Percentiles rank a stretch among this genome's conserved stretches.
Evolutionary conservation across 2,113 vertebrate species (phyloP).

Genomic region (Tringa solitaria): DNA sequence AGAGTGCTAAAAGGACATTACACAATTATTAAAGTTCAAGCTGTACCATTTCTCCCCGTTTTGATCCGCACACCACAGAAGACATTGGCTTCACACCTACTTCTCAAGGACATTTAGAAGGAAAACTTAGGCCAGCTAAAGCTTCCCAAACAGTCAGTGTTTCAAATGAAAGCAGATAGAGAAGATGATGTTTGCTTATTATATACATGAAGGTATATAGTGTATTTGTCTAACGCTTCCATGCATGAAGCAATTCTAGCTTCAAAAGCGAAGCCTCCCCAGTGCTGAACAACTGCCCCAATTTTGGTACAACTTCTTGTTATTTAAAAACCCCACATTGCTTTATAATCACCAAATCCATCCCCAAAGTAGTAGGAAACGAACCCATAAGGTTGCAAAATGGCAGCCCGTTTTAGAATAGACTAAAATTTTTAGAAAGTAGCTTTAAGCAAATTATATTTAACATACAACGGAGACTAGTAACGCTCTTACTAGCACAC

Average conservation of each 20-base stretch:
- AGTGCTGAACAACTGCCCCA: neutral
- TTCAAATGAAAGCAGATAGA: neutral
- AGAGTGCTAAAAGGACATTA: slow-evolving; percentile 81
- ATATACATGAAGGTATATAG: accelerated
- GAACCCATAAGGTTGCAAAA: neutral
- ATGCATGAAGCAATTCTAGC: accelerated
- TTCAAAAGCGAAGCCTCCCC: neutral
- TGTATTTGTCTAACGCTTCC: neutral
- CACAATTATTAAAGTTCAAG: neutral
- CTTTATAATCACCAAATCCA: neutral
- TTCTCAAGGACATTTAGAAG: neutral
- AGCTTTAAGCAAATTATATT: neutral
- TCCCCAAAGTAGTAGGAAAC: neutral
- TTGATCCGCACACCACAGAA: neutral
- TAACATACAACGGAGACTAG: neutral
- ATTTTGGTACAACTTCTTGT: neutral
- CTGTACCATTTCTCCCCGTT: neutral
- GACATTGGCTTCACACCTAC: neutral
- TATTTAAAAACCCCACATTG: neutral
- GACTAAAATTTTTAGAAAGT: neutral
- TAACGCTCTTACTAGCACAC: neutral
- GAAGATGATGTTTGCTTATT: neutral
- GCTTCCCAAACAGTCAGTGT: neutral
- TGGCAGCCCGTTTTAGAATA: neutral
- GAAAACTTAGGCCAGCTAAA: neutral